phyloP scores from a whole-genome alignment of 2,888 invertebrate genomes.

The Dicyrtoma fusca region DNA sequence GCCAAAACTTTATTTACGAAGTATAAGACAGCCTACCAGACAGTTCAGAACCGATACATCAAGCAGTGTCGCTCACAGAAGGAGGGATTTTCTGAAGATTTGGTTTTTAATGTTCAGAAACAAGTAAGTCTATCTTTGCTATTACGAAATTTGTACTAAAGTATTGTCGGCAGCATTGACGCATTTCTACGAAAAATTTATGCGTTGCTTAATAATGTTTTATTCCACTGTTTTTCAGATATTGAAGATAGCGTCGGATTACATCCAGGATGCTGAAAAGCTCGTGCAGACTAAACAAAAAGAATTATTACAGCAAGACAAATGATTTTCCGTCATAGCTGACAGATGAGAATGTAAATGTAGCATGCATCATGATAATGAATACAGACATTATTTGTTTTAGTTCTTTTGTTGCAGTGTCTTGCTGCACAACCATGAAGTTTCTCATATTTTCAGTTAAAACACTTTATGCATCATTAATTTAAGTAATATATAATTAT shows the following conservation, averaged over 20 bases:
- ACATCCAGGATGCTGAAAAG: constrained; percentile 68
- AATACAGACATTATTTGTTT: too few species aligned
- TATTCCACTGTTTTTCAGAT: constrained; percentile 64
- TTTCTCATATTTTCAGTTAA: too few species aligned
- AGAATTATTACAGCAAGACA: constrained; percentile 66
- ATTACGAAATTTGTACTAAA: too few species aligned
- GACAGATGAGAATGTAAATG: too few species aligned
- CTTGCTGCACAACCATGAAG: too few species aligned
- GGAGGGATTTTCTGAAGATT: constrained; percentile 71
- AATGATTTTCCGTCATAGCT: neutral
- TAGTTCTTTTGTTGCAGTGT: too few species aligned
- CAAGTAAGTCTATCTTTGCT: constrained; percentile 59
- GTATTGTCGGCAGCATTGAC: too few species aligned
- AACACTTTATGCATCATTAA: too few species aligned
- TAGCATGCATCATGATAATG: too few species aligned
- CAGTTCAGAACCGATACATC: constrained; percentile 73
- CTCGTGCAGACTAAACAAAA: constrained; percentile 71
- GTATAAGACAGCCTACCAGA: constrained; percentile 75
- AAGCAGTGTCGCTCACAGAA: constrained; percentile 73
- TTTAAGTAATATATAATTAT: too few species aligned
- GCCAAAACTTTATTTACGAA: constrained; percentile 81
- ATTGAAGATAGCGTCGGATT: constrained; percentile 70
- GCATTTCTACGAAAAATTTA: too few species aligned
- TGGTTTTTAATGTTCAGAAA: constrained; percentile 68
- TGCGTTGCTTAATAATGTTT: constrained; percentile 10